These are phyloP conservation scores for Eucidaris tribuloides DNA, from an alignment of 35 echinoderm and acorn worm genomes.

Conservation along the genomic window DNA sequence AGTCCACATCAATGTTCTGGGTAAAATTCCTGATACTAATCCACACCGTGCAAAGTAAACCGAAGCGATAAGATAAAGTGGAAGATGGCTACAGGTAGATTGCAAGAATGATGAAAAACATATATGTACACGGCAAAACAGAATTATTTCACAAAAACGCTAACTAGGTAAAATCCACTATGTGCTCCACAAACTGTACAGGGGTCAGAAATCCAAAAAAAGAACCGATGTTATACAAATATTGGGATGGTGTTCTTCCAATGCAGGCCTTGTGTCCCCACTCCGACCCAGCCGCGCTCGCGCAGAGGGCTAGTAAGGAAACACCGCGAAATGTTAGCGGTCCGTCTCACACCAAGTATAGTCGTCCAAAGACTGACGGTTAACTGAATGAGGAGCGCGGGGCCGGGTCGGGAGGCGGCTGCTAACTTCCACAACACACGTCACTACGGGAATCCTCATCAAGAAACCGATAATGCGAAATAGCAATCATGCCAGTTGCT, in stretches of 20 bases:
- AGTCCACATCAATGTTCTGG: neutral
- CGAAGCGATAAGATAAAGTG: too few species aligned
- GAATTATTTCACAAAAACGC: too few species aligned
- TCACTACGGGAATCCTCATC: constrained; percentile 5
- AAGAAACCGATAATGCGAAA: neutral
- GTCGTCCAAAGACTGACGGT: neutral
- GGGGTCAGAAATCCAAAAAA: too few species aligned
- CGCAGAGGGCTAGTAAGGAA: constrained; percentile 8
- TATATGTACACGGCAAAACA: too few species aligned
- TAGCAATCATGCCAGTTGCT: constrained; percentile 25
- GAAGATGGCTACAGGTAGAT: too few species aligned
- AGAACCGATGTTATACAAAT: too few species aligned
- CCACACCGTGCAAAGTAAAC: too few species aligned
- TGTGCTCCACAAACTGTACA: too few species aligned
- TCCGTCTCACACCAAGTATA: constrained; percentile 16
- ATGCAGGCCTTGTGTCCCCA: constrained; percentile 16
- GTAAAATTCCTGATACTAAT: constrained; percentile 21
- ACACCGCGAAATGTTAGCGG: neutral
- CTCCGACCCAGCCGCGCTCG: constrained; percentile 27
- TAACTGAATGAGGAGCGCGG: neutral
- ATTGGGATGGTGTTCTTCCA: constrained; percentile 10
- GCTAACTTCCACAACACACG: neutral
- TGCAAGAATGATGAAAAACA: too few species aligned
- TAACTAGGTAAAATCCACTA: too few species aligned
- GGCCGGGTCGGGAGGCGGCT: constrained; percentile 23